Evolutionary conservation across 35 echinoderm and acorn worm species (phyloP), one percentile per base, ranked within the genome.

Genomic region (Lytechinus pictus): DNA sequence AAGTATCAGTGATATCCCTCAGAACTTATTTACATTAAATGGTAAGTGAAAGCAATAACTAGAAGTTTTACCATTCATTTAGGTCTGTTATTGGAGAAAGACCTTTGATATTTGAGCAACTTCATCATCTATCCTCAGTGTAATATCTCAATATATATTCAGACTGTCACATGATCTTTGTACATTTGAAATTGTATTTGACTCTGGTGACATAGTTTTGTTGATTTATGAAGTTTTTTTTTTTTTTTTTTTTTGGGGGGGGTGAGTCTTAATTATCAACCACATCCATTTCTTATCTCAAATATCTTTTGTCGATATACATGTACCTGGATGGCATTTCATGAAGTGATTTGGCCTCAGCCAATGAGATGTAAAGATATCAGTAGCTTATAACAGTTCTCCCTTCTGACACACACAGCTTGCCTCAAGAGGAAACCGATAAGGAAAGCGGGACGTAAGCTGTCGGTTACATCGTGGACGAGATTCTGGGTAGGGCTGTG

Each of bases 401-500:
- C 33, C 33, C 2, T 44, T 86, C 96, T 52, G 92, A 86, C n/a
- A 71, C 61, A 89, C 52, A 53, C 87, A 99, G 98, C 97, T 96
- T 95, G 95, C 89, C 54, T 99, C 9, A 98, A 97, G 86, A 97
- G 97, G 94, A 99, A 99, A 94, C 91, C 97, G 4, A 96, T 98
- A 14, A 96, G 96, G 95, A 99, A 99, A 96, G 87, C 89, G 72
- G 98, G 98, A 27, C 96, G 95, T 94, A 99, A 99, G 94, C 91
- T 97, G 44, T 99, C 98, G n/a, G 98, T 99, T 12, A 97, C 98
- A 54, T 96, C 98, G 13, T 99, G 97, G 96, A 96, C 98, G 19
- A 98, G 97, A 93, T 99, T 97, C 89, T 99, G 98, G 98, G 97
- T 99, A 8, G 98, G 98, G 44, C 92, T 99, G 86, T 99, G 98